Conservation (phyloP, 2,113 vertebrate genomes). For the Arenaria interpres region DNA sequence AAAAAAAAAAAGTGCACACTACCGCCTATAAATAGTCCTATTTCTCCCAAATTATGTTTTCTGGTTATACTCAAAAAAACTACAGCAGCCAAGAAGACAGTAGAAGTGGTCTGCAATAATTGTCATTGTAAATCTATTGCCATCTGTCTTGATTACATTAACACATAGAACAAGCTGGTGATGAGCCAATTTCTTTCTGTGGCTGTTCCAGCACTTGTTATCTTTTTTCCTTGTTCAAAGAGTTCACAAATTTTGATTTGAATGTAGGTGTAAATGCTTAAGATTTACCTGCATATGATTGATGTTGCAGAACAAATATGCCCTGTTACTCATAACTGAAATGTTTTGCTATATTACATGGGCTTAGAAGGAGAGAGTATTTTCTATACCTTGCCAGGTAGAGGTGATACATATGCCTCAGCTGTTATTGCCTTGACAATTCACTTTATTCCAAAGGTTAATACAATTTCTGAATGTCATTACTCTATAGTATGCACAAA, state of each 20-base stretch:
- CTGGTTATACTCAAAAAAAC: background rate
- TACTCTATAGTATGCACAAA: background rate
- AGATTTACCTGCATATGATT: background rate
- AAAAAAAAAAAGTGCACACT: background rate
- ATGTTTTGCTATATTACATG: background rate
- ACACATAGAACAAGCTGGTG: background rate
- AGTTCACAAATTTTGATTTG: background rate
- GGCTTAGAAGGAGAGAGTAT: background rate
- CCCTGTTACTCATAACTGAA: background rate
- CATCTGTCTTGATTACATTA: background rate
- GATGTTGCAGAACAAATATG: background rate
- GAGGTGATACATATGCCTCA: background rate
- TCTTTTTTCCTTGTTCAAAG: background rate
- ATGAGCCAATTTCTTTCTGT: background rate
- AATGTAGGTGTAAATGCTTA: background rate
- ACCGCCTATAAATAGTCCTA: background rate
- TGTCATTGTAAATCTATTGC: background rate
- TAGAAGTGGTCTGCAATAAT: background rate
- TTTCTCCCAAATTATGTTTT: background rate
- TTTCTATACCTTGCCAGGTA: background rate
- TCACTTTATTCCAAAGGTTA: slow-evolving; percentile 29
- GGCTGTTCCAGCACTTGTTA: background rate
- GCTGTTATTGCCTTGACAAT: background rate
- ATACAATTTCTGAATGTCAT: slow-evolving; percentile 18
- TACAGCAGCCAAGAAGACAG: background rate